Evolutionary conservation across 35 echinoderm and acorn worm species (phyloP), one percentile per base, ranked within the genome.

Genomic region (Patiria miniata): DNA sequence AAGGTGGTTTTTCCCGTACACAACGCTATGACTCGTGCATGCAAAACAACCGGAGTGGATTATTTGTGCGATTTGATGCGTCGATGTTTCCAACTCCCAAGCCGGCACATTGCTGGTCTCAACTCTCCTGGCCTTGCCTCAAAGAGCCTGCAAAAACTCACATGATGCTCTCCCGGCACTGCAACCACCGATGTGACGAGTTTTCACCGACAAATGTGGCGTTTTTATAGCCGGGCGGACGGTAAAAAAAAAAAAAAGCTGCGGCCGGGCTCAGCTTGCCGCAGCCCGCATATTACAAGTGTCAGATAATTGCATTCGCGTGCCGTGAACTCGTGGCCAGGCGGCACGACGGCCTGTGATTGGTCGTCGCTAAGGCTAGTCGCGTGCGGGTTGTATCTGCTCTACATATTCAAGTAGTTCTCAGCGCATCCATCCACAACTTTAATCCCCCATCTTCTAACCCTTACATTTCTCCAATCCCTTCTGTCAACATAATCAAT

Each of bases 401-500:
- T 73, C 65, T 73, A 34, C 65, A 73, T 73, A 73, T 73, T 73
- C 34, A 73, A 73, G 8, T 23, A 73, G 65, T 73, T 73, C 65
- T 73, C 65, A 73, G 26, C 65, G 65, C 18, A 32, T 34, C 29
- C 9, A 8, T 3, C 14, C 34, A 1, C 19, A 30, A 28, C 21
- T 73, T 73, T 30, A 32, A 30, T 23, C 26, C 65, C 14, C 23
- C 23, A 30, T 12, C n/a, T n/a, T n/a, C n/a, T n/a, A 6, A 73
- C 34, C 23, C 65, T 30, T 34, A 14, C 65, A 32, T 26, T 22
- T 32, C 57, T 2, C 22, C 34, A 34, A 73, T 73, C 65, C 65
- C 65, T 30, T 32, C 65, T 73, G 65, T 73, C 65, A 73, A 73
- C 65, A 73, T 73, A 73, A 73, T 73, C 65, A 73, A 73, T 73